Evolutionary conservation across 2,113 vertebrate species (phyloP), one percentile per base, ranked within the genome.

Genomic region (Centrocercus urophasianus): DNA sequence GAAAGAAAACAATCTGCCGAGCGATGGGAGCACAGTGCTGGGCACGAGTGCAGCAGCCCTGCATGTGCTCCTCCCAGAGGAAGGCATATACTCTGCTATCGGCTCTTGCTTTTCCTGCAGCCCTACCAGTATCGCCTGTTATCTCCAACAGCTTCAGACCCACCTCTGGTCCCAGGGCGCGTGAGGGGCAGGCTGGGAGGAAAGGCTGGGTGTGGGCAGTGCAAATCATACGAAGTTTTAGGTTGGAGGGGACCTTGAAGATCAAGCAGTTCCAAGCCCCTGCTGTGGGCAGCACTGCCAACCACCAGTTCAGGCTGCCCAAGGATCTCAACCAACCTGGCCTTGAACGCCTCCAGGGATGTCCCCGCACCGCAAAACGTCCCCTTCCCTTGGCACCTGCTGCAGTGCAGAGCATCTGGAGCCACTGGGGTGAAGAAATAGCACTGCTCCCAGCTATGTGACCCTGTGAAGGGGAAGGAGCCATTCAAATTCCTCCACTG

Each of bases 111-210:
- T 38, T 36, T 91, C 82, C 83, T 83, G 75, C 69, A 88, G 52
- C 19, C 27, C 38, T 32, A 40, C 11, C 2, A 1, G 15, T 64
- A 52, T 45, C 82, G 60, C 34, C 32, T 81, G 73, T 47, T 84
- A 80, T 76, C 84, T 77, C 60, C 38, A 66, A 38, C 54, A 56
- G 0, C 43, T 2, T 3, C 66, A 78, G 56, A 78, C 65, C 19
- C 0, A 0, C 22, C 22, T 65, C 73, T 69, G 4, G 0, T 34
- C 50, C 54, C 2, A 0, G 36, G 63, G 64, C 67, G 60, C 79
- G 57, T 7, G 5, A 6, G 70, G 3, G 2, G 13, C 56, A 43
- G 15, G 52, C 64, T 63, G n/a, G 36, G 38, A 78, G 73, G 43
- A 86, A 86, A 67, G 63, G 40, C 30, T 30, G 80, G 42, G 64